Evolutionary conservation across 2,888 invertebrate species (phyloP), one percentile per base, ranked within the genome.

Genomic region (Baccha elongata): DNA sequence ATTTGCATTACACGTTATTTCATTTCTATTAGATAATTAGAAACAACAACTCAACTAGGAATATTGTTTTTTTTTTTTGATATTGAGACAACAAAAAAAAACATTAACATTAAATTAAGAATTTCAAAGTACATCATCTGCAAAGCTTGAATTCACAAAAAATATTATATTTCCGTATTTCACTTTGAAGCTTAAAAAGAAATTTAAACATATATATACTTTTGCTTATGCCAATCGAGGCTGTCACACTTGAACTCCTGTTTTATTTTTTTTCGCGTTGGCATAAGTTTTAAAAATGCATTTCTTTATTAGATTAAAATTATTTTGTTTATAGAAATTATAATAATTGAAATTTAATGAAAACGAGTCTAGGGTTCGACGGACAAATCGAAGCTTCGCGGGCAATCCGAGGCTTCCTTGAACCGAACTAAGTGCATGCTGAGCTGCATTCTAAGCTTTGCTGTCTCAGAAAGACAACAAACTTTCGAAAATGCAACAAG

Each of bases 401-500:
- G 69, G 65, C 50, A 64, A 73, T 50, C 68, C 78, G 78, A 83
- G 72, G 78, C 78, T 83, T 83, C 78, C 50, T 50, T 64, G 55
- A 78, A 81, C 42, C 75, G 46, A 71, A 81, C 81, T 75, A 71
- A 83, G 60, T 83, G 73, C 78, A 83, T 72, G 83, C 64, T 62
- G 80, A n/a, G 46, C 60, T 60, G 78, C 72, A 58, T 83, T 83
- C 83, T 78, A 73, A 83, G 83, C 83, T 78, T 64, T 29, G 68
- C 35, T 23, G 37, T 48, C 50, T 55, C 50, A 52, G 44, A 68
- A 79, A 35, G 72, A 67, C 44, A 76, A 67, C 52, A 83, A 78
- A 78, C 72, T 78, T 83, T 44, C 62, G 17, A 48, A 60, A 78
- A 73, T 78, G 78, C 83, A 83, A 68, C 83, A 78, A 83, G 64